Conservation (phyloP, 1,140 invertebrate species). For the Drosophila ohnishii region DNA sequence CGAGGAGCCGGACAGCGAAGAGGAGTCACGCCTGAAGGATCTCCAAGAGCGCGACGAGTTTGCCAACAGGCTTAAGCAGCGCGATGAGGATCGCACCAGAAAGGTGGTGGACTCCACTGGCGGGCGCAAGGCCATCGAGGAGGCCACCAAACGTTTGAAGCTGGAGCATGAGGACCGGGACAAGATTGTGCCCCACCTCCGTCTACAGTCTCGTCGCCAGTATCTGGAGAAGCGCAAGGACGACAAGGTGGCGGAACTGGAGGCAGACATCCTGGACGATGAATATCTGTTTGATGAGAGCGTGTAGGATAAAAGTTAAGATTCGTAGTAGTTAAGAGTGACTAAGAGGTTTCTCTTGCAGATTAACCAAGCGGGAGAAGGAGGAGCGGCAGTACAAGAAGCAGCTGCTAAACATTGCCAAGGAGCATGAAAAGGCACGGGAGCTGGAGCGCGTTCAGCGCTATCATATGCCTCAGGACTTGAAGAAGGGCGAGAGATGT, state of each 20-base stretch:
- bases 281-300: conserved; percentile 96
- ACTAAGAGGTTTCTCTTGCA: conserved; percentile 60
- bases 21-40: conserved; percentile 90
- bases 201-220: conserved; percentile 95
- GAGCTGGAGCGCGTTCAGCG: conserved; percentile 96
- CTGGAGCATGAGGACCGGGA: conserved; percentile 93
- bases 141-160: conserved; percentile 96
- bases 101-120: conserved; percentile 89
- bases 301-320: conserved; percentile 85
- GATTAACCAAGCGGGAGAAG: conserved; percentile 93
- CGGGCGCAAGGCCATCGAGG: conserved; percentile 92
- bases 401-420: conserved; percentile 94
- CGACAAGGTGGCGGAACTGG: conserved; percentile 97
- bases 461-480: conserved; percentile 96
- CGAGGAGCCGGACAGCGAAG: conserved; percentile 87
- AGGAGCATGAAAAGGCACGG: conserved; percentile 96
- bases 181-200: conserved; percentile 93
- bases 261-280: conserved; percentile 97
- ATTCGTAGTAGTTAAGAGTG: fast-evolving
- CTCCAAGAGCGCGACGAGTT: conserved; percentile 97
- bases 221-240: conserved; percentile 98
- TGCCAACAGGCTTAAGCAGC: conserved; percentile 92
- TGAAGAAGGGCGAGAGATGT: conserved; percentile 87
- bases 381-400: conserved; percentile 95
- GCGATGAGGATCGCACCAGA: conserved; percentile 94